Evolutionary conservation across 1,140 invertebrate genomes (phyloP).

Genomic region (Phymastichus coffea): DNA sequence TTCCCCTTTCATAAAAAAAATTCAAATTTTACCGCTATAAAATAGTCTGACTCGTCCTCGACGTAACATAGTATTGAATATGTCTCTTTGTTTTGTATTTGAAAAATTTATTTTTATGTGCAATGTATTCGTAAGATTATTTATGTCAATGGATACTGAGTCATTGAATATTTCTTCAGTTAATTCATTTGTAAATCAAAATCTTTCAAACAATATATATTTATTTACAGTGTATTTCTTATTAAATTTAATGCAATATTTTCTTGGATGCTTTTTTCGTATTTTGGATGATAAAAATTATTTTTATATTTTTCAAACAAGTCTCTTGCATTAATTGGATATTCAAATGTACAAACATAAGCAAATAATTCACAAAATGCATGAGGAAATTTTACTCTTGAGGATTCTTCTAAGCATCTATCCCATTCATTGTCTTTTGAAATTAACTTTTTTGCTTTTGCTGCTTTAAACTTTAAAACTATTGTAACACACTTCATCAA

Average conservation of each 20-base stretch:
- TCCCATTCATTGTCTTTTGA: neutral
- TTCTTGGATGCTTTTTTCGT: no score
- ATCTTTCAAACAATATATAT: no score
- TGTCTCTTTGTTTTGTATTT: neutral
- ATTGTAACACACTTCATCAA: neutral
- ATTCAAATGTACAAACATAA: neutral
- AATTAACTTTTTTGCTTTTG: neutral
- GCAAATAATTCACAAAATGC: neutral
- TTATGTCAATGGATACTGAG: neutral
- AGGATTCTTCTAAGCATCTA: neutral
- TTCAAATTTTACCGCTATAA: no score
- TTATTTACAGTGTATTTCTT: neutral
- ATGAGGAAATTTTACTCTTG: neutral
- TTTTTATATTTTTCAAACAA: slow-evolving; percentile 4
- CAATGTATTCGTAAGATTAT: neutral
- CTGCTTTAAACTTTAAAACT: neutral
- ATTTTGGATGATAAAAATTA: slow-evolving; percentile 4
- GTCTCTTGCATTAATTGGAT: slow-evolving; percentile 5
- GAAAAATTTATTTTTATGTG: neutral
- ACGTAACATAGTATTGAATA: neutral
- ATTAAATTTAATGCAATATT: no score
- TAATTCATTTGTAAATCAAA: neutral
- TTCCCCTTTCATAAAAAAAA: no score
- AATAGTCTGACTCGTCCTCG: no score
- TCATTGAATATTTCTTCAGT: neutral